Conservation (phyloP, 2,888 invertebrate genomes). For the Calliscelio sp. region DNA sequence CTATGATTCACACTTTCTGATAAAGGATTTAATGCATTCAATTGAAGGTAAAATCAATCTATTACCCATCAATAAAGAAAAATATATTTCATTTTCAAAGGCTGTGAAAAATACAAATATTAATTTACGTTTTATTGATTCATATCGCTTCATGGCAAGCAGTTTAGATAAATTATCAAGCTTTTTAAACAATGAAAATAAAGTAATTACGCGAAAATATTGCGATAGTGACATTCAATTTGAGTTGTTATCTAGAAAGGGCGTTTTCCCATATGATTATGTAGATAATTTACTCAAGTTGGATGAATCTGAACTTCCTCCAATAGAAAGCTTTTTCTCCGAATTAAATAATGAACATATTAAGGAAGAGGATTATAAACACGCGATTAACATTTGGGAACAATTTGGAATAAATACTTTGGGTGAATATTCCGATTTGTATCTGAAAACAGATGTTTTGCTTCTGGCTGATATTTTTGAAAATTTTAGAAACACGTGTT, state of each 20-base stretch:
- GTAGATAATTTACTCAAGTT: conserved; percentile 21
- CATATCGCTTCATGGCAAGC: conserved; percentile 51
- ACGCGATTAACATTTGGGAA: conserved; percentile 21
- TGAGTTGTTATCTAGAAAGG: conserved; percentile 42
- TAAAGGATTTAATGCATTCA: conserved; percentile 71
- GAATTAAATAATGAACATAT: conserved; percentile 22
- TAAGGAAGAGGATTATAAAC: conserved; percentile 14
- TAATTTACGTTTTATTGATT: conserved; percentile 56
- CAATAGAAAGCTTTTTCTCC: conserved; percentile 26
- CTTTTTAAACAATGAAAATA: conserved; percentile 30
- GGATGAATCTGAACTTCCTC: conserved; percentile 20
- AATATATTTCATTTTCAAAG: conserved; percentile 75
- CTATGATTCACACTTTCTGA: conserved; percentile 75
- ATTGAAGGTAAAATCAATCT: conserved; percentile 73
- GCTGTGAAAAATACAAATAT: conserved; percentile 26
- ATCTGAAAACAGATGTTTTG: conserved; percentile 16
- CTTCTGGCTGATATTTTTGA: conserved; percentile 34
- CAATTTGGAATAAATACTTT: conserved; percentile 13
- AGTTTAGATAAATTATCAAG: conserved; percentile 46
- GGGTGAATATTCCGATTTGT: conserved; percentile 3
- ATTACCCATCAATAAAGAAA: conserved; percentile 80
- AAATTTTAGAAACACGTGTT: conserved; percentile 39
- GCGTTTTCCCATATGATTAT: conserved; percentile 69
- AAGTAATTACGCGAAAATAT: conserved; percentile 25
- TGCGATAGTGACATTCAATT: conserved; percentile 18